Percentiles rank a stretch among this genome's conserved stretches.
These are phyloP conservation scores for Belonocnema kinseyi DNA, from an alignment of 1,140 invertebrate species.

Conservation along the genomic window DNA sequence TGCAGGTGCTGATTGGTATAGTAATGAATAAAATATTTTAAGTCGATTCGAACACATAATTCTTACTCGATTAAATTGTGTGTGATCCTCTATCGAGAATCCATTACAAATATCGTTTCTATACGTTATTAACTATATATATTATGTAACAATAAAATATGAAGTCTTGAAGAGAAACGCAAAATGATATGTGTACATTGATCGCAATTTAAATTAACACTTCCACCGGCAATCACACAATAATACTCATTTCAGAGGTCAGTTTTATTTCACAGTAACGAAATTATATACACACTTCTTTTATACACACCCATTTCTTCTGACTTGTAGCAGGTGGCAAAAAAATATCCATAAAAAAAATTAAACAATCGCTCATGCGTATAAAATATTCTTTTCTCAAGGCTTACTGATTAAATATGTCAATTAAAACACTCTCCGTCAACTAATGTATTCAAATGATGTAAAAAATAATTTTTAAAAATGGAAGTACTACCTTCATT, in stretches of 20 bases:
- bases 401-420: no score
- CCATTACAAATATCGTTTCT: constrained; percentile 4
- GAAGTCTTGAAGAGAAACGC: constrained; percentile 20
- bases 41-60: constrained; percentile 12
- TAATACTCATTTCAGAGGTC: background rate
- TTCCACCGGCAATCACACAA: background rate
- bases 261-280: constrained; percentile 9
- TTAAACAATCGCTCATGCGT: no score
- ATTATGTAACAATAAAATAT: constrained; percentile 25
- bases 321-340: no score
- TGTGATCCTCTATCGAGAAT: background rate
- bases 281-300: background rate
- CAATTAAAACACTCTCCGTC: no score
- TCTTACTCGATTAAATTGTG: constrained; percentile 4
- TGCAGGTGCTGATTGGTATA: constrained; percentile 18
- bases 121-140: constrained; percentile 14
- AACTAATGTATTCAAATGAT: no score
- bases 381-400: no score
- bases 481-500: no score
- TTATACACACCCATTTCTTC: background rate
- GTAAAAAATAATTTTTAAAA: no score
- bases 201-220: constrained; percentile 8
- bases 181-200: constrained; percentile 32
- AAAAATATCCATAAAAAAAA: no score
- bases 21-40: constrained; percentile 3